Conservation (phyloP, 1,140 invertebrate genomes). For the Patella vulgata region DNA sequence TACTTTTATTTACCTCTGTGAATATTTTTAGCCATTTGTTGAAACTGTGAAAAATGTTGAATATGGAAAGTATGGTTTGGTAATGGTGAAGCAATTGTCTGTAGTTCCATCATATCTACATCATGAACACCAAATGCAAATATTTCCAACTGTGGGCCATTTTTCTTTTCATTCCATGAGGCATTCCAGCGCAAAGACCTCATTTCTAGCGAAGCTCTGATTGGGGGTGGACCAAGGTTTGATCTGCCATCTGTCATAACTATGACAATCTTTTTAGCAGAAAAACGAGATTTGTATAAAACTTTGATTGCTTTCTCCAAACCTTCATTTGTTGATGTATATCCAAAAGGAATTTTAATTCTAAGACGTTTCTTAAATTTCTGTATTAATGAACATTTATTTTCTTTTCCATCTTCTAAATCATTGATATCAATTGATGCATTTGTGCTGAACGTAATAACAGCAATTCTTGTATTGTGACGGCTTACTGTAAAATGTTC, state of each 20-base stretch:
- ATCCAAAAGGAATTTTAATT: constrained; percentile 35
- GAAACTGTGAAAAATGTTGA: constrained; percentile 36
- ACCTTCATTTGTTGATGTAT: constrained; percentile 41
- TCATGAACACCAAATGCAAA: constrained; percentile 46
- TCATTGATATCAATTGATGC: constrained; percentile 40
- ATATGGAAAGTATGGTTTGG: constrained; percentile 44
- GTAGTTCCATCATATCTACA: constrained; percentile 38
- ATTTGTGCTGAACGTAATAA: constrained; percentile 39
- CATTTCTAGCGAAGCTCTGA: constrained; percentile 44
- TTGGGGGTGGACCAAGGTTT: constrained; percentile 43
- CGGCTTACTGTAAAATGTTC: constrained; percentile 44
- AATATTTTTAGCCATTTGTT: constrained; percentile 35
- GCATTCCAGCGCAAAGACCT: constrained; percentile 39
- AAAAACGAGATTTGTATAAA: constrained; percentile 28
- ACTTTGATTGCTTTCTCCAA: constrained; percentile 24
- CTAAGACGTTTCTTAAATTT: constrained; percentile 23
- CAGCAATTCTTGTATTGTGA: constrained; percentile 41
- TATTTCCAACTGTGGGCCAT: constrained; percentile 48
- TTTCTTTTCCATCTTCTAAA: constrained; percentile 23
- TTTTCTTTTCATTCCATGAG: constrained; percentile 27
- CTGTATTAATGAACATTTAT: constrained; percentile 38
- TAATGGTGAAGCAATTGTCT: constrained; percentile 33
- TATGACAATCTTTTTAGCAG: constrained; percentile 44
- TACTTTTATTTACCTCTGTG: constrained; percentile 38
- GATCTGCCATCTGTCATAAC: constrained; percentile 47